Percentiles rank a stretch among this genome's conserved stretches.
These are phyloP conservation scores for Philaethria dido DNA, from an alignment of 2,888 invertebrate species.

Conservation along the genomic window DNA sequence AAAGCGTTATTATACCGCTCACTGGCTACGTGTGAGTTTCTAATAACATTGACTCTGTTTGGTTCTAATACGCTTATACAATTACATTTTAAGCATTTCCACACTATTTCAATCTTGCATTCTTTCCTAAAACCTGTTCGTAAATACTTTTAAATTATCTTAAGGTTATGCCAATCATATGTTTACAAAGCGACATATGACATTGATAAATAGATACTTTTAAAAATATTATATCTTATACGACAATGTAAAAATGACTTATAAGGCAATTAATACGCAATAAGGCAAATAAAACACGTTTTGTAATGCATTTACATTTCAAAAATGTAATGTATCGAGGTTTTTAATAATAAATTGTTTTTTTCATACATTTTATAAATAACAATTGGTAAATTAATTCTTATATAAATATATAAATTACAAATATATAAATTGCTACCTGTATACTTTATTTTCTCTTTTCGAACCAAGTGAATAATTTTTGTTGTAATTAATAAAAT, in stretches of 20 bases:
- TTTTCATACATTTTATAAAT: no score
- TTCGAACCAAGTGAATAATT: no score
- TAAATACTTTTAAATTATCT: constrained; percentile 13
- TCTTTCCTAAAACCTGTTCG: constrained; percentile 1
- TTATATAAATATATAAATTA: no score
- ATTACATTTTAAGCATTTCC: background rate
- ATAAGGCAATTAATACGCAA: background rate
- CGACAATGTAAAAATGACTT: background rate
- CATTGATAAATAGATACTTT: constrained; percentile 25
- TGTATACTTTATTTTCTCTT: background rate
- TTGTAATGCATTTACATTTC: no score
- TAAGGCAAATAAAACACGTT: no score
- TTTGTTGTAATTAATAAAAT: background rate
- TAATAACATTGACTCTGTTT: constrained; percentile 51
- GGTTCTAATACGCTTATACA: constrained; percentile 5
- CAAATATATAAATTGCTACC: no score
- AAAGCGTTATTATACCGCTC: constrained; percentile 71
- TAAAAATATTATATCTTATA: constrained; percentile 4
- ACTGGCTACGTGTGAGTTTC: constrained; percentile 78
- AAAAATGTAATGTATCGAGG: no score
- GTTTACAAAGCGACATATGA: constrained; percentile 39
- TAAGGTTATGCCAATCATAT: constrained; percentile 38
- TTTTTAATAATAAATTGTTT: no score
- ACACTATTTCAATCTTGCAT: background rate
- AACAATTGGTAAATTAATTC: no score